These are phyloP conservation scores for Athripsodes cinereus DNA, from an alignment of 2,888 invertebrate species.

Conservation along the genomic window DNA sequence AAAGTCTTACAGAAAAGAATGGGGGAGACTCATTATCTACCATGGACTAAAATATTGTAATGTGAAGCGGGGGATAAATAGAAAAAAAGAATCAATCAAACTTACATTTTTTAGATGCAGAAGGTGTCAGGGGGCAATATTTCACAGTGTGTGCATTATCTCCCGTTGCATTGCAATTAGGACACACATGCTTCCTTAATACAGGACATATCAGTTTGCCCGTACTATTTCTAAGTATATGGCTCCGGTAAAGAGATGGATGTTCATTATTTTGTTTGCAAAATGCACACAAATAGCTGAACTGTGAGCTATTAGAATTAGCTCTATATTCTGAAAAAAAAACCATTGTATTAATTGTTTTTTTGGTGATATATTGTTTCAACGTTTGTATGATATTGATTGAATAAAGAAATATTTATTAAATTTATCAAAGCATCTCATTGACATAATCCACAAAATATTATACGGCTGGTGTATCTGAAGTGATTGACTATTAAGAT, in stretches of 20 bases:
- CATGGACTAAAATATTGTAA: too few relatives aligned
- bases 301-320: background rate
- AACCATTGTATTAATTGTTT: too few relatives aligned
- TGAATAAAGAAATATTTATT: too few relatives aligned
- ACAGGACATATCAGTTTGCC: conserved; percentile 67
- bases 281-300: conserved; percentile 57
- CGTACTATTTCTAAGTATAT: conserved; percentile 55
- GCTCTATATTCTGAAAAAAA: background rate
- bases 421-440: too few relatives aligned
- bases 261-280: conserved; percentile 73
- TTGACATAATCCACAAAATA: too few relatives aligned
- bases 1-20: too few relatives aligned
- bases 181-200: conserved; percentile 64
- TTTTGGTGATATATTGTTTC: too few relatives aligned
- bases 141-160: conserved; percentile 70
- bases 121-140: conserved; percentile 57
- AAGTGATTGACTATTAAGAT: too few relatives aligned
- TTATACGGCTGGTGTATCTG: too few relatives aligned
- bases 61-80: too few relatives aligned
- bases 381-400: too few relatives aligned
- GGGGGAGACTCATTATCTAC: too few relatives aligned
- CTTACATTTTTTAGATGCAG: background rate
- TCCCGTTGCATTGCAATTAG: conserved; percentile 61
- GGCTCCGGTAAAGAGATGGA: conserved; percentile 55
- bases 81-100: background rate